Percentiles rank a stretch among this genome's conserved stretches.
phyloP scores from a whole-genome alignment of 2,797 vertebrate species.

The Kryptopterus vitreolus region DNA sequence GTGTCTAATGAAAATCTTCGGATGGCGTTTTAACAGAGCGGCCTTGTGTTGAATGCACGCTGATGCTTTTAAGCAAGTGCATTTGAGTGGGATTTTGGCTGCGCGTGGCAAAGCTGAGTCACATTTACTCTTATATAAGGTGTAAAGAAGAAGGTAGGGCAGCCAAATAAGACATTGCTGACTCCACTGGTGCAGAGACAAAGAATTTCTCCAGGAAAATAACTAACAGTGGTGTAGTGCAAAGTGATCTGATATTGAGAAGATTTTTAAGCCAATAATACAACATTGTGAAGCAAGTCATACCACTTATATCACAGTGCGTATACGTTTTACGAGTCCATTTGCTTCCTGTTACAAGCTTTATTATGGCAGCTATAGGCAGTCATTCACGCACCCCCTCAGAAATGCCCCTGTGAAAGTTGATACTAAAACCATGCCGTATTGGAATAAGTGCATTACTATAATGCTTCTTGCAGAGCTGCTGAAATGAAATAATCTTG shows the following conservation, averaged over 20 bases:
- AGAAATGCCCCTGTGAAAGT: neutral
- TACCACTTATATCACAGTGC: no score
- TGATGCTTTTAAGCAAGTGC: neutral
- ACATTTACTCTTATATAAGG: constrained; percentile 40
- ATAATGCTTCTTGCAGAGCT: neutral
- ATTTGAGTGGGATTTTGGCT: constrained; percentile 14
- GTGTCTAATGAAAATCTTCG: neutral
- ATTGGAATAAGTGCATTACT: neutral
- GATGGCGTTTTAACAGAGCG: neutral
- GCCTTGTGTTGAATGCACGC: neutral
- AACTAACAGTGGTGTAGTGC: neutral
- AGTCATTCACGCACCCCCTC: neutral
- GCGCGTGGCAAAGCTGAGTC: constrained; percentile 28
- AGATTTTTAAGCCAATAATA: neutral
- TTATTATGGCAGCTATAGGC: no score
- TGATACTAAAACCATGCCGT: neutral
- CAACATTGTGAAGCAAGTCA: no score
- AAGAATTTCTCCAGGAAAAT: neutral
- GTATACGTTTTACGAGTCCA: neutral
- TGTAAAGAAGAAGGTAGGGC: constrained; percentile 5
- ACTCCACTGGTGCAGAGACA: neutral
- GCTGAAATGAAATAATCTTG: neutral
- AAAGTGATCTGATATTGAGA: neutral
- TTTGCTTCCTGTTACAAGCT: neutral
- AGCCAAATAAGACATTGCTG: neutral